Conservation (phyloP, 2,113 vertebrate species). For the Pollachius pollachius region DNA sequence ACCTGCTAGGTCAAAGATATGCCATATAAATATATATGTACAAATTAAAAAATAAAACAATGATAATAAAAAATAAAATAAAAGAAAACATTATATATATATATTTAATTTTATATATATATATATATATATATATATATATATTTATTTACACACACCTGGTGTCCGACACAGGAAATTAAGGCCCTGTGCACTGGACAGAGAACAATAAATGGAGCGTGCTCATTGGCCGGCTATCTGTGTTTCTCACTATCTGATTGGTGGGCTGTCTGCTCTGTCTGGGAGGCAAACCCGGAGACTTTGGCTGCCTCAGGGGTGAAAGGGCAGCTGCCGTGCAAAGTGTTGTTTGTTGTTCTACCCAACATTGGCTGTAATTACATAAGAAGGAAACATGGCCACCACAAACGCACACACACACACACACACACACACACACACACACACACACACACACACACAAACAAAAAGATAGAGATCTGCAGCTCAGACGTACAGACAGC, state of each 20-base stretch:
- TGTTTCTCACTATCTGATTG: slow-evolving; percentile 9
- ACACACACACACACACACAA: not conserved
- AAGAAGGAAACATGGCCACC: slow-evolving; percentile 39
- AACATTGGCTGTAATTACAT: slow-evolving; percentile 50
- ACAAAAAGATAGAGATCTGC: not conserved
- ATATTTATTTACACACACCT: slow-evolving; percentile 11
- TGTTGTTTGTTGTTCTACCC: slow-evolving; percentile 45
- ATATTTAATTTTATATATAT: too few relatives aligned
- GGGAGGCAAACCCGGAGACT: slow-evolving; percentile 21
- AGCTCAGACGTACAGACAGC: too few relatives aligned
- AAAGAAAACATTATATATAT: not conserved
- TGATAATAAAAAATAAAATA: too few relatives aligned
- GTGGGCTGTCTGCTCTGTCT: not conserved
- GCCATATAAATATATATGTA: too few relatives aligned
- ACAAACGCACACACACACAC: slow-evolving; percentile 1
- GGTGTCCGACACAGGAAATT: slow-evolving; percentile 22
- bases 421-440: slow-evolving; percentile 7
- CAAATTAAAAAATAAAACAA: too few relatives aligned
- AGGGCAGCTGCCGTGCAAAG: slow-evolving; percentile 45
- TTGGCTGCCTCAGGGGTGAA: slow-evolving; percentile 25
- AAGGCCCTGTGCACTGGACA: slow-evolving; percentile 10
- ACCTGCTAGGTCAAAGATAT: not conserved
- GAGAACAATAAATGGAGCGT: not conserved
- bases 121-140: too few relatives aligned
- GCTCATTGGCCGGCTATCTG: slow-evolving; percentile 6